Base-by-base conservation (phyloP, 2,113 vertebrate species). In the Poicephalus gulielmi region DNA sequence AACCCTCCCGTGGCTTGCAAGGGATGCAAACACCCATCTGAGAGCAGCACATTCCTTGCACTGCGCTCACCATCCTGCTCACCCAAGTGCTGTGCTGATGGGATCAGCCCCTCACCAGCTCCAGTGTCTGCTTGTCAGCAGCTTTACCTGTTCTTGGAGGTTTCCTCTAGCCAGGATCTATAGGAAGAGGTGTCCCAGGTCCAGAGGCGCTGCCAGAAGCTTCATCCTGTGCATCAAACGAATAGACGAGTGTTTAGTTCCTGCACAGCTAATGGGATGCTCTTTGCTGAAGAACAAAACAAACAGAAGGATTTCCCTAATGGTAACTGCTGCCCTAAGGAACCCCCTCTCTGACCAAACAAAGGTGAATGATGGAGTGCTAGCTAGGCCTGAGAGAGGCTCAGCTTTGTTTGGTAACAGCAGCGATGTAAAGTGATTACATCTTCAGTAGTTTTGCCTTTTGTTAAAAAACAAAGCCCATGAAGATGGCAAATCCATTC, bases 51-150 rank as follows among this genome's bases (percentile, higher is more conserved):
- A 16, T 43, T 62, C 55, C 28, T n/a, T 12, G 19, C 63, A 4
- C 17, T 7, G 4, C 10, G 2, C 46, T 15, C 57, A 10, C 46
- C 52, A 1, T 1, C 3, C 39, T 16, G 20, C 13, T 70, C 64
- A 11, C 2, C 55, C 52, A 20, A 35, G 35, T 4, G 77, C 64
- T 25, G 35, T 14, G 24, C 41, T 71, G 11, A 23, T 1, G 31
- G 4, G 31, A 47, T 13, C 57, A 27, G 57, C 10, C 33, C 75
- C 33, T 46, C 33, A 15, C 0, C 24, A 31, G 28, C 63, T 46
- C 46, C 50, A 63, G 24, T 2, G 22, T 33, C 39, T 12, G 7
- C 41, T 35, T 46, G 30, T 17, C 64, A 63, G 86, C 64, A 44
- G 70, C 37, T 74, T 50, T 62, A 9, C 46, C 27, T 31, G 17